These are phyloP conservation scores for Camelus bactrianus DNA, from an alignment of 2,113 vertebrate species.

Conservation along the genomic window DNA sequence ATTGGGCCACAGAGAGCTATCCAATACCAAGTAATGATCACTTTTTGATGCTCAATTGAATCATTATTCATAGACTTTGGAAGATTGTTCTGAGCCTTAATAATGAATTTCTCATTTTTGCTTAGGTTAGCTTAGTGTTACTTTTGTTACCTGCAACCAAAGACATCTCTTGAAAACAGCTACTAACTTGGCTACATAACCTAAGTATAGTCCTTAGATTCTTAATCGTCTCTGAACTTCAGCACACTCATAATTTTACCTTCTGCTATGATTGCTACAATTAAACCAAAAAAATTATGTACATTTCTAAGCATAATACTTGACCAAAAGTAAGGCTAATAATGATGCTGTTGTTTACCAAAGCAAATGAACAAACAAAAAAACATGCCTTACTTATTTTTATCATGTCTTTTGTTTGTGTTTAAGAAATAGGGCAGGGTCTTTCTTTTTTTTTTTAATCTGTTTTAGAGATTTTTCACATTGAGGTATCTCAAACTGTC, in stretches of 20 bases:
- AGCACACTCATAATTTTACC: background rate
- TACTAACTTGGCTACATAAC: background rate
- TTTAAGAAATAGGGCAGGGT: background rate
- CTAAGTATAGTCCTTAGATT: background rate
- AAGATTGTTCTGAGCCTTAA: background rate
- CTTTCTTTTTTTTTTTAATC: background rate
- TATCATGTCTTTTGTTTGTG: background rate
- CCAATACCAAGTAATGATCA: background rate
- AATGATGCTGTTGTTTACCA: background rate
- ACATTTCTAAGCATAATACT: background rate
- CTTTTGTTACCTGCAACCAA: constrained; percentile 22
- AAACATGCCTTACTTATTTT: background rate
- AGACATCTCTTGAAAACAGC: background rate
- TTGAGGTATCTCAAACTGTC: background rate
- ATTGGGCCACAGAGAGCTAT: background rate
- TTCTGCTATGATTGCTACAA: background rate
- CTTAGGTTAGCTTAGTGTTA: background rate
- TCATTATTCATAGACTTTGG: background rate
- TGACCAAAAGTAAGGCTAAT: background rate
- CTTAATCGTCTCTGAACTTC: background rate
- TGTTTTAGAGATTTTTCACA: background rate
- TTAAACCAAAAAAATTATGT: background rate
- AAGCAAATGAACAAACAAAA: background rate
- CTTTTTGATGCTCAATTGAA: background rate
- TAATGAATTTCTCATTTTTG: background rate